A percentile compares a stretch with the other conserved stretches of the same genome.
Conservation (phyloP, 2,888 invertebrate genomes). For the Esperia sulphurella region DNA sequence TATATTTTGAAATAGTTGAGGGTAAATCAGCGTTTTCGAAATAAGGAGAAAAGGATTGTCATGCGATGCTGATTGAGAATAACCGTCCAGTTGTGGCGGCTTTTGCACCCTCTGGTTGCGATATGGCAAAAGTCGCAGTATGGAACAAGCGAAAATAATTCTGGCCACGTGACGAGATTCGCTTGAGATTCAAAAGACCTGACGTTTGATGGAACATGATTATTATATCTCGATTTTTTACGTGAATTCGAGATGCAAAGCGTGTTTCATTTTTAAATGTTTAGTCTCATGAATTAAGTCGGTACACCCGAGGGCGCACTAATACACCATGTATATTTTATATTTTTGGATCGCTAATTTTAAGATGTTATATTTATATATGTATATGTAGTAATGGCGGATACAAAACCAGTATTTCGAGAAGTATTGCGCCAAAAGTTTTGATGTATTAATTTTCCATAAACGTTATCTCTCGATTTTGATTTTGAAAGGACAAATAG, state of each 20-base stretch:
- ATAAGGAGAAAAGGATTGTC: conserved; percentile 26
- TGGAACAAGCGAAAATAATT: conserved; percentile 43
- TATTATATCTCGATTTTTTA: too few species aligned
- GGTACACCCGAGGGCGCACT: conserved; percentile 67
- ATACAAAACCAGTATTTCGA: conserved; percentile 75
- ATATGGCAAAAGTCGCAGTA: conserved; percentile 53
- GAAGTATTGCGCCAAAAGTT: conserved; percentile 76
- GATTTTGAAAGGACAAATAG: conserved; percentile 53
- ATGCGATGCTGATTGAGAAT: conserved; percentile 70
- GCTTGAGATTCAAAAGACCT: too few species aligned
- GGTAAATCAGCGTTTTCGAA: background rate
- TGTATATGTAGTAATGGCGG: conserved; percentile 77
- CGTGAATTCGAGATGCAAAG: too few species aligned
- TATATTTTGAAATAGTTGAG: background rate
- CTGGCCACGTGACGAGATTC: background rate
- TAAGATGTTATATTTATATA: conserved; percentile 80
- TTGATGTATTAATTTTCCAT: conserved; percentile 77
- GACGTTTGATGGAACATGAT: too few species aligned
- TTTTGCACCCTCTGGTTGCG: conserved; percentile 68
- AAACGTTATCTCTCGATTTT: conserved; percentile 60
- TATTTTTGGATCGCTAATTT: conserved; percentile 80
- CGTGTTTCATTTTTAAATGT: too few species aligned
- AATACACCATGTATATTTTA: conserved; percentile 77
- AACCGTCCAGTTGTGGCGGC: conserved; percentile 77
- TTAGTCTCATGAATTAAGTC: background rate